Evolutionary conservation across 2,888 invertebrate genomes (phyloP).

Genomic region (Gastracanthus pulcherrimus): DNA sequence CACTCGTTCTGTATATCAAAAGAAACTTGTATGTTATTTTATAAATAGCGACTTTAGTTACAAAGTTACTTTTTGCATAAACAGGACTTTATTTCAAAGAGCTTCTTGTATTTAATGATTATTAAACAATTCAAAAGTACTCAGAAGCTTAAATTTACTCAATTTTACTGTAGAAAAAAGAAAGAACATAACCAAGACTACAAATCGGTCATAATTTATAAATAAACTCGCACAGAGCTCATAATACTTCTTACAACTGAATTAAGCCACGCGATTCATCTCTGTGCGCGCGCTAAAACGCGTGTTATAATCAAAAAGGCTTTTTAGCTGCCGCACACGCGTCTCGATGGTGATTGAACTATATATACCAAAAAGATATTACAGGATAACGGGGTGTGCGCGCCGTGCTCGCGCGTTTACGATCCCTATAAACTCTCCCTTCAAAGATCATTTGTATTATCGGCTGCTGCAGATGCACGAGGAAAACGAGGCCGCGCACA

Average conservation of each 20-base stretch:
- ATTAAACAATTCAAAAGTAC: too few species aligned
- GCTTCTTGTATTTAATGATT: too few species aligned
- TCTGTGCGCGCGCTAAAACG: neutral
- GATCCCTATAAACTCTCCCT: conserved; percentile 31
- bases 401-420: conserved; percentile 41
- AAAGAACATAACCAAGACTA: too few species aligned
- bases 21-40: neutral
- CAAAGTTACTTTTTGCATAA: neutral
- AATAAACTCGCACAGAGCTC: too few species aligned
- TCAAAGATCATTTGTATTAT: neutral
- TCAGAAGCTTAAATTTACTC: too few species aligned
- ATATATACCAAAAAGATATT: conserved; percentile 12
- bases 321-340: conserved; percentile 15
- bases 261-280: neutral
- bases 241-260: too few species aligned
- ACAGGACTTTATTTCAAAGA: neutral
- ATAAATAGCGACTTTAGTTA: neutral
- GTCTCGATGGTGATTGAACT: conserved; percentile 18
- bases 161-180: too few species aligned
- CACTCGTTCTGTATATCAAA: neutral
- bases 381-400: conserved; percentile 35
- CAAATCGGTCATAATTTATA: too few species aligned
- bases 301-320: conserved; percentile 29
- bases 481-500: conserved; percentile 23
- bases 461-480: neutral